phyloP scores from a whole-genome alignment of 1,140 invertebrate genomes.

The Pectinophora gossypiella region DNA sequence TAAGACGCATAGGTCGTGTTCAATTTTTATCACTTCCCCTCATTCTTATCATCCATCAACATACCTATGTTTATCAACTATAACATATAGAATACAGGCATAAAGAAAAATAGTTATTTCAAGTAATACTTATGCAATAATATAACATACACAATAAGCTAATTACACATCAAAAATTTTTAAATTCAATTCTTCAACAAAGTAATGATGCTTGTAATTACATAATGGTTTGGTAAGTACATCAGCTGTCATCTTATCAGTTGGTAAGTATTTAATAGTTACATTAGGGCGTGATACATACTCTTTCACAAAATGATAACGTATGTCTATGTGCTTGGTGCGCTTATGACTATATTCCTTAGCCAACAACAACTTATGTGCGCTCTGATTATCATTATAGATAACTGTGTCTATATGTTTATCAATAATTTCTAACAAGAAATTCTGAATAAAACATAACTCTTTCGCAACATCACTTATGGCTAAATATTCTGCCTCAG shows the following conservation, averaged over 20 bases:
- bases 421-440: slow-evolving; percentile 13
- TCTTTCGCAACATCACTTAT: slow-evolving; percentile 25
- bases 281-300: background rate
- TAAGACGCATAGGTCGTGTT: too few species aligned
- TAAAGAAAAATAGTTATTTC: too few species aligned
- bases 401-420: slow-evolving; percentile 11
- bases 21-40: too few species aligned
- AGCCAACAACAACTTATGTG: slow-evolving; percentile 37
- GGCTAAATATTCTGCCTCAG: slow-evolving; percentile 46
- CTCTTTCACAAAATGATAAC: slow-evolving; percentile 8
- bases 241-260: slow-evolving; percentile 8
- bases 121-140: too few species aligned
- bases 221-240: slow-evolving; percentile 6
- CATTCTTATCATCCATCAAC: too few species aligned
- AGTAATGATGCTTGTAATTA: background rate
- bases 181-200: too few species aligned
- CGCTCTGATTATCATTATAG: slow-evolving; percentile 50
- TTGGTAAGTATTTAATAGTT: slow-evolving; percentile 4
- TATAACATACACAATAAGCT: too few species aligned
- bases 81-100: too few species aligned
- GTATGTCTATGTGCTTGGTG: slow-evolving; percentile 40
- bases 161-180: too few species aligned
- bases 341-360: slow-evolving; percentile 22
- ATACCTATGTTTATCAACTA: too few species aligned
- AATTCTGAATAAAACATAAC: slow-evolving; percentile 24